A percentile compares a stretch with the other conserved stretches of the same genome.
Conservation (phyloP, 2,888 invertebrate species). For the Notodonta ziczac region DNA sequence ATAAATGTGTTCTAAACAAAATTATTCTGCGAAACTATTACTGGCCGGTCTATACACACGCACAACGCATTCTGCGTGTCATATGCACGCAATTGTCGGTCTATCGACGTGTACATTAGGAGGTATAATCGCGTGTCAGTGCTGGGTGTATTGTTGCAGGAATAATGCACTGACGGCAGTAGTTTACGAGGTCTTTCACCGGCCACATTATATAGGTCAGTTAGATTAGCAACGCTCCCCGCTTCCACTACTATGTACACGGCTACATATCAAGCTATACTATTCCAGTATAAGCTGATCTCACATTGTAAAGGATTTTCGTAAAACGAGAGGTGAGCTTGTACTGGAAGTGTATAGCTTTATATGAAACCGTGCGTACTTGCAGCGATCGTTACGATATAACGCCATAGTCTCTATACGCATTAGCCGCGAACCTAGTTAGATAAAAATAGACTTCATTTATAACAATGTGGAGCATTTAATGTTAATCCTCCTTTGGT, state of each 20-base stretch:
- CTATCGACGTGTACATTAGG: constrained; percentile 54
- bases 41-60: constrained; percentile 39
- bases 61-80: constrained; percentile 39
- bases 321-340: too few relatives aligned
- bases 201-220: constrained; percentile 79
- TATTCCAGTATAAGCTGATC: too few relatives aligned
- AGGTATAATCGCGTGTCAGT: constrained; percentile 57
- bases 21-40: constrained; percentile 70
- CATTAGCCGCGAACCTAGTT: neutral
- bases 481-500: too few relatives aligned
- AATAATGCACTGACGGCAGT: constrained; percentile 77
- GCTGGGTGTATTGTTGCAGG: constrained; percentile 70
- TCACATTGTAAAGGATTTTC: too few relatives aligned
- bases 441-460: neutral
- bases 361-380: constrained; percentile 18
- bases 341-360: too few relatives aligned
- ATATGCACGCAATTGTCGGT: constrained; percentile 49
- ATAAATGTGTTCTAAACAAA: constrained; percentile 68
- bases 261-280: too few relatives aligned
- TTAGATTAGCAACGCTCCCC: constrained; percentile 79
- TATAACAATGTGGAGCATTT: neutral
- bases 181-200: constrained; percentile 84
- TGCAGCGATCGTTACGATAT: constrained; percentile 30
- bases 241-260: constrained; percentile 25
- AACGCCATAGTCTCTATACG: constrained; percentile 14